phyloP scores from a whole-genome alignment of 1,140 invertebrate genomes.

The Sesamia nonagrioides region DNA sequence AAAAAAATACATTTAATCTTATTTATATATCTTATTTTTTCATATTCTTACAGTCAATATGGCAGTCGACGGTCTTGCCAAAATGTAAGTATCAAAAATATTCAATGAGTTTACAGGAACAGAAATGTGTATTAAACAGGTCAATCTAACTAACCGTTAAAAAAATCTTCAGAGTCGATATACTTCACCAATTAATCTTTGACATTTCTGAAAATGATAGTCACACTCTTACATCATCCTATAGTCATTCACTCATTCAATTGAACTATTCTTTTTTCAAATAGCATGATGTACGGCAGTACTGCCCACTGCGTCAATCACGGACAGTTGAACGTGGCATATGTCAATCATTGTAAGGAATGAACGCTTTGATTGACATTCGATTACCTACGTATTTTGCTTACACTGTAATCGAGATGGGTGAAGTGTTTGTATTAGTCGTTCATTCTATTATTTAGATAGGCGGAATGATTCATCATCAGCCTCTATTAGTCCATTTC shows the following conservation, averaged over 20 bases:
- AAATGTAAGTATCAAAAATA: no score
- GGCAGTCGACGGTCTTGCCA: no score
- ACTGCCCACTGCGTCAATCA: constrained; percentile 11
- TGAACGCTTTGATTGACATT: constrained; percentile 3
- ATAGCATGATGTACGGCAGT: background rate
- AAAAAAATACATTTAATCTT: no score
- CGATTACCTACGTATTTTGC: background rate
- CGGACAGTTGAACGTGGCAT: constrained; percentile 1
- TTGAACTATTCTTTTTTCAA: constrained; percentile 11
- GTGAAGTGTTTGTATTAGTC: background rate
- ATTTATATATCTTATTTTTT: no score
- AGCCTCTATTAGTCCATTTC: no score
- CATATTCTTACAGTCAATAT: no score
- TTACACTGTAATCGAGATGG: background rate
- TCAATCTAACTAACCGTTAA: no score
- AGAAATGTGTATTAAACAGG: no score
- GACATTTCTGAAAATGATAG: background rate
- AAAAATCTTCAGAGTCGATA: no score
- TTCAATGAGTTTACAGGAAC: no score
- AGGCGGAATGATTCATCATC: no score
- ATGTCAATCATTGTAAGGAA: constrained; percentile 3
- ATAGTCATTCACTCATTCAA: constrained; percentile 9
- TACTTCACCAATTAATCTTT: background rate
- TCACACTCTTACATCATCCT: background rate
- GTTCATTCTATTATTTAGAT: no score